These are phyloP conservation scores for Samia ricini DNA, from an alignment of 1,140 invertebrate species.

Conservation along the genomic window DNA sequence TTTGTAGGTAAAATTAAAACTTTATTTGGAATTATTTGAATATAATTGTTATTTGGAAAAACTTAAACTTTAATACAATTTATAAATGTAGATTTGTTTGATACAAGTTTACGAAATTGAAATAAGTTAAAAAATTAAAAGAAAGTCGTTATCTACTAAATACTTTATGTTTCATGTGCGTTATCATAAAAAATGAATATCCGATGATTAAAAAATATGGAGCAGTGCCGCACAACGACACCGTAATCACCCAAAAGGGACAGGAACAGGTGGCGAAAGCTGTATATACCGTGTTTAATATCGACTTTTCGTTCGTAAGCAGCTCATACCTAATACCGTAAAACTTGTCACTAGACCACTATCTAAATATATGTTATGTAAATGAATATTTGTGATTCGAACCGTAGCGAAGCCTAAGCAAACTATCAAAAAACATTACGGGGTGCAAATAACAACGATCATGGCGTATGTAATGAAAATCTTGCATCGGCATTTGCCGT, in stretches of 20 bases:
- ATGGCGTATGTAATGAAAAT: conserved; percentile 74
- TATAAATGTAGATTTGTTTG: neutral
- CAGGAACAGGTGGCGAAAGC: conserved; percentile 36
- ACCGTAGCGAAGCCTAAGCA: conserved; percentile 45
- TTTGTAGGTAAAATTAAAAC: too few relatives aligned
- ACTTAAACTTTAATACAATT: too few relatives aligned
- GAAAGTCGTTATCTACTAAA: neutral
- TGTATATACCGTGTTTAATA: conserved; percentile 27
- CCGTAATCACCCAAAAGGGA: conserved; percentile 30
- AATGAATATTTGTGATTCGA: conserved; percentile 28
- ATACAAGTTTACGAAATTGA: neutral
- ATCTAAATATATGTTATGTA: conserved; percentile 24
- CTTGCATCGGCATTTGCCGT: conserved; percentile 66
- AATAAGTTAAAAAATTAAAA: neutral
- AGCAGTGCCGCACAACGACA: conserved; percentile 27
- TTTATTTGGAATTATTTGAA: too few relatives aligned
- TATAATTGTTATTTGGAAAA: too few relatives aligned
- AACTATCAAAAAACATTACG: conserved; percentile 76
- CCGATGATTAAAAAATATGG: conserved; percentile 18
- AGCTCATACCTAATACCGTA: conserved; percentile 17
- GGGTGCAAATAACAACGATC: conserved; percentile 75
- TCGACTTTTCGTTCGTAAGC: conserved; percentile 34
- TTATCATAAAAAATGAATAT: neutral
- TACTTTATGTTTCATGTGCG: neutral
- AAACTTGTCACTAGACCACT: conserved; percentile 3